A percentile compares a stretch with the other conserved stretches of the same genome.
phyloP scores from a whole-genome alignment of 2,888 invertebrate genomes.

The Thymelicus lineola region DNA sequence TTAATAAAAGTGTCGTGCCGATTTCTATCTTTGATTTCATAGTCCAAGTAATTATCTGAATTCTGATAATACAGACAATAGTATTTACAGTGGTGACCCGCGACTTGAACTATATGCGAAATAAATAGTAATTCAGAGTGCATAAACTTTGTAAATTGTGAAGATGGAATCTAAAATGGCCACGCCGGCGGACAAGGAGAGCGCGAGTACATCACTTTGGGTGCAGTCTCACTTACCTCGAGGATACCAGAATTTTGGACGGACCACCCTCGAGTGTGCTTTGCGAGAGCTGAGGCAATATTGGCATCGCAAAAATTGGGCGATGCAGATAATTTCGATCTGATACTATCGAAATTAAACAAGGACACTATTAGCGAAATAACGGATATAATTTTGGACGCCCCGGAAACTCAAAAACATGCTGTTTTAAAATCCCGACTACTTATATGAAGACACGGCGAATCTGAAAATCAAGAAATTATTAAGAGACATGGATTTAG shows the following conservation, averaged over 20 bases:
- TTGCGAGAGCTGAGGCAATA: constrained; percentile 3
- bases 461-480: constrained; percentile 12
- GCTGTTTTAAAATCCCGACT: not conserved
- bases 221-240: constrained; percentile 6
- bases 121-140: too few relatives aligned
- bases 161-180: too few relatives aligned
- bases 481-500: constrained; percentile 14
- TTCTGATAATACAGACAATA: too few relatives aligned
- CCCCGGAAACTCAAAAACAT: constrained; percentile 6
- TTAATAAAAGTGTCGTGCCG: too few relatives aligned
- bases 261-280: constrained; percentile 6
- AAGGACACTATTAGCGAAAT: constrained; percentile 6
- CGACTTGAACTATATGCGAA: too few relatives aligned
- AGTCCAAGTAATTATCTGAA: too few relatives aligned
- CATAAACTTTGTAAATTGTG: too few relatives aligned
- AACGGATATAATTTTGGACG: constrained; percentile 9
- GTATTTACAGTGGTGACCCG: too few relatives aligned
- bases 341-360: too few relatives aligned
- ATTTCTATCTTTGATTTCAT: too few relatives aligned
- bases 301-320: constrained; percentile 13
- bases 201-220: not conserved
- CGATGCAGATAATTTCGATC: not conserved
- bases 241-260: too few relatives aligned
- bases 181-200: too few relatives aligned
- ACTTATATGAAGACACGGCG: not conserved